These are phyloP conservation scores for Raphicerus campestris DNA, from an alignment of 2,113 vertebrate species.

Conservation along the genomic window DNA sequence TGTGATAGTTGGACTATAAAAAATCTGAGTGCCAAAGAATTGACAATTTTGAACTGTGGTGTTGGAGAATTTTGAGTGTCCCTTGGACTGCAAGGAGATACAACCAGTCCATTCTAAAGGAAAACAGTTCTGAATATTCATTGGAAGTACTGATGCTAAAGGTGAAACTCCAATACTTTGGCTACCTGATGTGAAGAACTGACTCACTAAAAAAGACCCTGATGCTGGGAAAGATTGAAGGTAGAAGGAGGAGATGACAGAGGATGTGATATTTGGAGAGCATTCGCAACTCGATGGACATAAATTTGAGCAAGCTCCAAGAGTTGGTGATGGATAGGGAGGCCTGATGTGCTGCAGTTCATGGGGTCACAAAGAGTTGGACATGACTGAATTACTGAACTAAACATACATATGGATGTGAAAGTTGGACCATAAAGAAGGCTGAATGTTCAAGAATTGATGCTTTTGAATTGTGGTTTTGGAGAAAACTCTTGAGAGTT, in stretches of 20 bases:
- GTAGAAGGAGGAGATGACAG: not conserved
- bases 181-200: not conserved
- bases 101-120: not conserved
- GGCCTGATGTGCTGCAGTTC: not conserved
- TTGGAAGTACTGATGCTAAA: not conserved
- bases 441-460: not conserved
- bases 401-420: not conserved
- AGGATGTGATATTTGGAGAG: not conserved
- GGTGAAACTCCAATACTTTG: not conserved
- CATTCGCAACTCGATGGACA: not conserved
- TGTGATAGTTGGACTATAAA: not conserved
- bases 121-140: not conserved
- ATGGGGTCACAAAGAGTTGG: not conserved
- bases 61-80: not conserved
- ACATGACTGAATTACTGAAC: not conserved
- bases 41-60: not conserved
- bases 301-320: not conserved
- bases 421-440: not conserved
- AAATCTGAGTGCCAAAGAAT: accelerated
- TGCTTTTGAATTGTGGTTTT: not conserved
- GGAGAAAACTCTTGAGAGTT: not conserved
- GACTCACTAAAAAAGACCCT: not conserved
- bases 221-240: not conserved
- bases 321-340: not conserved
- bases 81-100: not conserved